These are phyloP conservation scores for Motacilla alba DNA, from an alignment of 2,113 vertebrate species.

Conservation along the genomic window DNA sequence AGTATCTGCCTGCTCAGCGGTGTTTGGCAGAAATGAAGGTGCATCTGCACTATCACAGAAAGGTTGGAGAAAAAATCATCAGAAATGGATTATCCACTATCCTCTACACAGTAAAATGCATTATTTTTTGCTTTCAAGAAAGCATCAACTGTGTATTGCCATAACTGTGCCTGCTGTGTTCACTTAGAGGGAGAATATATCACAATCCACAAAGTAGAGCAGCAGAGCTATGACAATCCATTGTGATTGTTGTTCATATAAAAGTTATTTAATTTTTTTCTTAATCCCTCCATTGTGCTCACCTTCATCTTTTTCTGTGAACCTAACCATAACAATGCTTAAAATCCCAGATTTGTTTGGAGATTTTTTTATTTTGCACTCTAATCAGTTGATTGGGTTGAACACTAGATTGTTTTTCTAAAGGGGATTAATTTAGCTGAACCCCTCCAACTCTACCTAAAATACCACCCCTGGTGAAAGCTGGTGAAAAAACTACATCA, in stretches of 20 bases:
- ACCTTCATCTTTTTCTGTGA: not conserved
- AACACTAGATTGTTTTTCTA: not conserved
- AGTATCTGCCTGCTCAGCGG: not conserved
- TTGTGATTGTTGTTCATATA: not conserved
- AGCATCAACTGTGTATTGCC: not conserved
- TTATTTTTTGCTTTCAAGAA: not conserved
- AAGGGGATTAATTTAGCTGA: not conserved
- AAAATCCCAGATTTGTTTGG: not conserved
- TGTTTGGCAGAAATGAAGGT: not conserved
- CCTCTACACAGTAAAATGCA: not conserved
- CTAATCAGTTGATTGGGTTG: not conserved
- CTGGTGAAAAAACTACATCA: not conserved
- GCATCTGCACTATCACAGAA: not conserved
- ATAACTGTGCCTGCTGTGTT: not conserved
- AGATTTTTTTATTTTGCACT: not conserved
- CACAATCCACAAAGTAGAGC: not conserved
- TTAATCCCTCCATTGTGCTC: not conserved
- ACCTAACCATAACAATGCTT: not conserved
- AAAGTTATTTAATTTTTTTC: not conserved
- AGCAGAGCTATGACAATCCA: not conserved
- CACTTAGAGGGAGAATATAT: not conserved
- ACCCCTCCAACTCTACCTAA: accelerated
- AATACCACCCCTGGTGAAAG: not conserved
- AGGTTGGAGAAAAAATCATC: not conserved
- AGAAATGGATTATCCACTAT: not conserved